These are phyloP conservation scores for Mellivora capensis DNA, from an alignment of 2,113 vertebrate species.

Conservation along the genomic window DNA sequence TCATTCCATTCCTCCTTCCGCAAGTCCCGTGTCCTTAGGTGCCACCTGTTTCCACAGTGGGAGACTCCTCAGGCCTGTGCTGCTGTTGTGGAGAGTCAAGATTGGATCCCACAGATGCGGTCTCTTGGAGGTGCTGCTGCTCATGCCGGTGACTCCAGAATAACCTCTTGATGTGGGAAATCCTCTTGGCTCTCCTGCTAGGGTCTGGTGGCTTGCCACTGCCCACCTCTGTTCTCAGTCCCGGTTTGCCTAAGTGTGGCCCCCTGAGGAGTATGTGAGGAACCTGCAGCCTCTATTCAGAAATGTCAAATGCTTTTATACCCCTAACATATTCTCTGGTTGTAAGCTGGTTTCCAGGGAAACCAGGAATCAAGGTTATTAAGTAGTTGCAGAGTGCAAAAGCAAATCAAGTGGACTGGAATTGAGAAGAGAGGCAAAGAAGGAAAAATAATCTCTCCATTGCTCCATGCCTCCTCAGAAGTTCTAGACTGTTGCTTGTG, in stretches of 20 bases:
- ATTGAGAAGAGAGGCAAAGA: background rate
- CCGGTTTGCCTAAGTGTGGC: background rate
- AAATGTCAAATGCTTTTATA: background rate
- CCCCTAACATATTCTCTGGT: background rate
- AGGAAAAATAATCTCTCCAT: background rate
- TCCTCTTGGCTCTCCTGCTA: background rate
- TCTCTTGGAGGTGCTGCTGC: background rate
- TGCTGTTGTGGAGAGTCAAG: background rate
- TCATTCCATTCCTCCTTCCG: background rate
- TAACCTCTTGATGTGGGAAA: background rate
- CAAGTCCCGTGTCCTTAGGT: background rate
- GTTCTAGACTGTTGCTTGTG: background rate
- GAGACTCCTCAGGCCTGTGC: background rate
- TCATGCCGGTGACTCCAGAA: background rate
- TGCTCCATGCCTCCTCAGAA: background rate
- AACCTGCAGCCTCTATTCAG: background rate
- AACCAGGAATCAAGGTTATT: background rate
- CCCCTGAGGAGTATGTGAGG: background rate
- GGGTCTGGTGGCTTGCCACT: background rate
- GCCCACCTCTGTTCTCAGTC: background rate
- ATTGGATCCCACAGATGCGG: background rate
- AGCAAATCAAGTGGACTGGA: background rate
- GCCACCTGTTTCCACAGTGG: background rate
- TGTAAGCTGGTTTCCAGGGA: background rate
- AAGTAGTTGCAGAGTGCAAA: background rate